Percentiles rank a stretch among this genome's conserved stretches.
Evolutionary conservation across 2,888 invertebrate species (phyloP).

Genomic region (Coleophora deauratella): DNA sequence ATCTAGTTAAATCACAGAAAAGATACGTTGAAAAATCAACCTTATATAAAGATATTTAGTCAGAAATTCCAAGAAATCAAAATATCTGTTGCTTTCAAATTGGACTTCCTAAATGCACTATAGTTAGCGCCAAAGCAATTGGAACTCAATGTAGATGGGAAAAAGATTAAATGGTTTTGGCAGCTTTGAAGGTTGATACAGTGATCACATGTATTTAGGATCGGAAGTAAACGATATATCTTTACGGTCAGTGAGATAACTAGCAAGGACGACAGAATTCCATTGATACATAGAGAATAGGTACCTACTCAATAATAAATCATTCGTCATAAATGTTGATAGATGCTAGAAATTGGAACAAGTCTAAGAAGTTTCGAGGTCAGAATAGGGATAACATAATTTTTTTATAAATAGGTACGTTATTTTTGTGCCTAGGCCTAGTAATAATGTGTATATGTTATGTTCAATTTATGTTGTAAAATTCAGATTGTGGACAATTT

Average conservation of each 20-base stretch:
- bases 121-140: background rate
- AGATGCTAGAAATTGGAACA: background rate
- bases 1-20: background rate
- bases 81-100: conserved; percentile 16
- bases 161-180: conserved; percentile 9
- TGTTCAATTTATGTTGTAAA: too few relatives aligned
- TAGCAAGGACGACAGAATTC: conserved; percentile 14
- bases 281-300: background rate
- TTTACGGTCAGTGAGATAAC: conserved; percentile 14
- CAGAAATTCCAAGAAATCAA: conserved; percentile 1
- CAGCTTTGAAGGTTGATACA: conserved; percentile 17
- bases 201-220: conserved; percentile 17
- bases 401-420: too few relatives aligned
- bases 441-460: too few relatives aligned
- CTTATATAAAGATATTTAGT: conserved; percentile 2
- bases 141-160: background rate
- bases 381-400: background rate
- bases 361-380: background rate
- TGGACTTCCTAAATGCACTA: conserved; percentile 4
- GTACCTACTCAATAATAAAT: too few relatives aligned
- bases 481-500: too few relatives aligned
- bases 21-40: conserved; percentile 4
- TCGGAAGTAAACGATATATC: conserved; percentile 22
- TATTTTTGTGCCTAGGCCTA: too few relatives aligned
- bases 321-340: background rate